A percentile compares a stretch with the other conserved stretches of the same genome.
Conservation (phyloP, 2,113 vertebrate genomes). For the Brachyistius frenatus region DNA sequence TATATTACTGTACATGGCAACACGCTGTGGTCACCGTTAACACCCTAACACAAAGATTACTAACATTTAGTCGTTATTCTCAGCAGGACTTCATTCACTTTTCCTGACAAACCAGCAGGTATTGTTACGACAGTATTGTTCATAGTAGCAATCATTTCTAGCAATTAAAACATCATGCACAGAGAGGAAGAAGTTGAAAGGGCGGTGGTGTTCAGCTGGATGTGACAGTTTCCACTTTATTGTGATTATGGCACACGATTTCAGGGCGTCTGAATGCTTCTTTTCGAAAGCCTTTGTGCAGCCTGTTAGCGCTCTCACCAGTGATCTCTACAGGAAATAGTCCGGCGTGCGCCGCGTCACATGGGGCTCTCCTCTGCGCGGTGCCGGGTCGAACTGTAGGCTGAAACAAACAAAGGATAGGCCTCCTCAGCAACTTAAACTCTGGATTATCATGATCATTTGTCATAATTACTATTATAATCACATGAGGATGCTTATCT, state of each 20-base stretch:
- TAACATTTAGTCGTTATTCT: constrained; percentile 81
- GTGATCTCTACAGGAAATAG: constrained; percentile 94
- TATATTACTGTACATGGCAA: constrained; percentile 86
- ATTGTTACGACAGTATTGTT: constrained; percentile 84
- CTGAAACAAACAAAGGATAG: constrained; percentile 73
- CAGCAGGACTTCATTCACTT: constrained; percentile 73
- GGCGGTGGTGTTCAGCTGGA: constrained; percentile 85
- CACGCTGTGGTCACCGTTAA: constrained; percentile 55
- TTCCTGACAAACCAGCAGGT: constrained; percentile 93
- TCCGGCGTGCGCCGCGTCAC: constrained; percentile 88
- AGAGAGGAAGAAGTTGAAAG: constrained; percentile 87
- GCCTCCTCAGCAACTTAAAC: not conserved
- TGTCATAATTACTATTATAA: not conserved
- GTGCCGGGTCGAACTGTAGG: constrained; percentile 98
- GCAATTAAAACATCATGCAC: constrained; percentile 87
- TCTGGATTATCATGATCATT: not conserved
- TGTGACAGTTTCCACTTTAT: constrained; percentile 85
- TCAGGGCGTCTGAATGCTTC: constrained; percentile 83
- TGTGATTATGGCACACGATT: constrained; percentile 90
- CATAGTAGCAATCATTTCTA: constrained; percentile 77
- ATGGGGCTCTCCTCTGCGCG: constrained; percentile 95
- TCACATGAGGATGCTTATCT: not conserved
- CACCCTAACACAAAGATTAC: constrained; percentile 67
- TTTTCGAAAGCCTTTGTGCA: constrained; percentile 42
- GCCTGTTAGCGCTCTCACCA: constrained; percentile 43